Percentiles rank a stretch among this genome's conserved stretches.
These are phyloP conservation scores for Drosophila hamatofila DNA, from an alignment of 2,888 invertebrate species.

Conservation along the genomic window DNA sequence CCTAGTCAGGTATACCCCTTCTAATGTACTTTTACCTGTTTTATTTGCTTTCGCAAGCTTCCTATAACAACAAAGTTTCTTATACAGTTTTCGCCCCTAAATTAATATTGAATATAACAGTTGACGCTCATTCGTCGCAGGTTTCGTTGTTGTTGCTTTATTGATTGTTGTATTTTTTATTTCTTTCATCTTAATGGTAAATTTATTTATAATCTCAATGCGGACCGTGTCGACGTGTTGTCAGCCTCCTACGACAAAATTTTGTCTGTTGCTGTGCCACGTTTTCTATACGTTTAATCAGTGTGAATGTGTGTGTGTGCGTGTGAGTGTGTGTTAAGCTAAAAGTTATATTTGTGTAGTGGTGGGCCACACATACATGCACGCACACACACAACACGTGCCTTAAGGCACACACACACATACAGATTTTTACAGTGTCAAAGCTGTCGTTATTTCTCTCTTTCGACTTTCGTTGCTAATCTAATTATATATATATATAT, in stretches of 20 bases:
- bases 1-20: neutral
- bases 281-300: conserved; percentile 1
- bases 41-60: neutral
- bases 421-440: conserved; percentile 21
- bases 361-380: conserved; percentile 26
- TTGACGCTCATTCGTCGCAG: neutral
- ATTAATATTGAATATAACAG: conserved; percentile 3
- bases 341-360: conserved; percentile 70
- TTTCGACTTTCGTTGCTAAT: conserved; percentile 39
- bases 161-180: conserved; percentile 5
- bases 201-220: conserved; percentile 71
- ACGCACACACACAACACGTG: conserved; percentile 35
- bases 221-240: conserved; percentile 38
- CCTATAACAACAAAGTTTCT: neutral
- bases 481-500: conserved; percentile 42
- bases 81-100: neutral
- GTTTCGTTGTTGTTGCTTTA: conserved; percentile 9
- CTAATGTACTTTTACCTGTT: neutral
- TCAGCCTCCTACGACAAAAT: conserved; percentile 53
- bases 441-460: conserved; percentile 16
- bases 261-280: conserved; percentile 42
- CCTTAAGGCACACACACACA: conserved; percentile 24
- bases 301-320: neutral
- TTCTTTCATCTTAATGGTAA: conserved; percentile 33
- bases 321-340: conserved; percentile 37